A percentile compares a stretch with the other conserved stretches of the same genome.
Conservation (phyloP, 1,140 invertebrate species). For the Eupristina koningsbergeri region DNA sequence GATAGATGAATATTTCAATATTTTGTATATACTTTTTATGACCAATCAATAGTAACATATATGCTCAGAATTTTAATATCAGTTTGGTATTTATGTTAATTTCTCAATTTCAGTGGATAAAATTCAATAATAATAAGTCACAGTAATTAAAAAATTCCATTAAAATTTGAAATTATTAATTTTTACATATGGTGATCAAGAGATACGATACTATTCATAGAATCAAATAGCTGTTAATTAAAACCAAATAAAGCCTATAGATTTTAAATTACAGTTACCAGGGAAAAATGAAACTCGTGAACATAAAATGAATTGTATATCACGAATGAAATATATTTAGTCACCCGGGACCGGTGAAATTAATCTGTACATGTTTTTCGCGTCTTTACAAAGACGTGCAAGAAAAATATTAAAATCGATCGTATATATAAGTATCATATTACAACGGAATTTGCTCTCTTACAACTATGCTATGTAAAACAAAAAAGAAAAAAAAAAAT, state of each 20-base stretch:
- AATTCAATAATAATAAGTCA: too few species aligned
- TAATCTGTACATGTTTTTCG: neutral
- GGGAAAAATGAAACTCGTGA: neutral
- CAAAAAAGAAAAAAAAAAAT: neutral
- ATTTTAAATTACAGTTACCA: neutral
- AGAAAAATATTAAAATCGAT: conserved; percentile 36
- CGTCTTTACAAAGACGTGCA: neutral
- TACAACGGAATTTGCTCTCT: neutral
- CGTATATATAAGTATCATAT: neutral
- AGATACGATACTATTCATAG: neutral
- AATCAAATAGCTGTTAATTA: neutral
- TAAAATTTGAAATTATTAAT: neutral
- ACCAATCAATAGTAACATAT: too few species aligned
- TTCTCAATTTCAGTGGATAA: too few species aligned
- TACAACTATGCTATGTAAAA: neutral
- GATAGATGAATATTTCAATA: too few species aligned
- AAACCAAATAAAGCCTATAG: neutral
- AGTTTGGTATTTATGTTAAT: too few species aligned
- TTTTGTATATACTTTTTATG: too few species aligned
- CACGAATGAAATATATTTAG: neutral
- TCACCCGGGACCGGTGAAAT: neutral
- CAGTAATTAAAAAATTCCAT: neutral
- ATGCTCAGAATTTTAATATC: too few species aligned
- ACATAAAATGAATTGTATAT: neutral
- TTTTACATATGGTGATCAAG: neutral